A percentile compares a stretch with the other conserved stretches of the same genome.
These are phyloP conservation scores for Felis chaus DNA, from an alignment of 2,113 vertebrate species.

Conservation along the genomic window DNA sequence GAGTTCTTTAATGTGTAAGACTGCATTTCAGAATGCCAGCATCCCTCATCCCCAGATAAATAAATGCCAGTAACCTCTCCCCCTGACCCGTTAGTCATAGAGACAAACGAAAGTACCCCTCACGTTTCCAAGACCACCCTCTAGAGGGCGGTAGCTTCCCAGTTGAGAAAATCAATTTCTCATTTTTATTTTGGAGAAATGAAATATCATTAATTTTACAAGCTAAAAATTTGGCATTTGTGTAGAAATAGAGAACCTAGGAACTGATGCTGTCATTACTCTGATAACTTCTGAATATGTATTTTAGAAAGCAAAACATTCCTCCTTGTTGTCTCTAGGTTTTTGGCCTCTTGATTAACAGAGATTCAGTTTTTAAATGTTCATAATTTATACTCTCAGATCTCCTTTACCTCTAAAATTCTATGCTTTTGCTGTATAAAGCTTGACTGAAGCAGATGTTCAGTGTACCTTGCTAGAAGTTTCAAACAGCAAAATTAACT, in stretches of 20 bases:
- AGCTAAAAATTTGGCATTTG: not conserved
- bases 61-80: not conserved
- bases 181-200: not conserved
- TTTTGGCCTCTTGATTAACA: not conserved
- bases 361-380: not conserved
- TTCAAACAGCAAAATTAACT: not conserved
- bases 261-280: not conserved
- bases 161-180: not conserved
- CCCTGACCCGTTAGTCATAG: not conserved
- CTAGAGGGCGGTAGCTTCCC: constrained; percentile 27
- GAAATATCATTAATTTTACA: not conserved
- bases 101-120: not conserved
- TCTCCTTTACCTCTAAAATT: not conserved
- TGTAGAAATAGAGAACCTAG: not conserved
- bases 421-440: not conserved
- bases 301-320: not conserved
- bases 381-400: not conserved
- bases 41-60: not conserved
- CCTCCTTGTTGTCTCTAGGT: not conserved
- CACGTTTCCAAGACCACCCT: not conserved
- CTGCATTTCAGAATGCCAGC: not conserved
- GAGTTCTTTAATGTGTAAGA: not conserved
- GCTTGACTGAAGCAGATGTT: not conserved
- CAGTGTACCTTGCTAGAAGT: not conserved
- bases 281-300: not conserved